Conservation (phyloP, 2,113 vertebrate species). For the Actinemys pallida region DNA sequence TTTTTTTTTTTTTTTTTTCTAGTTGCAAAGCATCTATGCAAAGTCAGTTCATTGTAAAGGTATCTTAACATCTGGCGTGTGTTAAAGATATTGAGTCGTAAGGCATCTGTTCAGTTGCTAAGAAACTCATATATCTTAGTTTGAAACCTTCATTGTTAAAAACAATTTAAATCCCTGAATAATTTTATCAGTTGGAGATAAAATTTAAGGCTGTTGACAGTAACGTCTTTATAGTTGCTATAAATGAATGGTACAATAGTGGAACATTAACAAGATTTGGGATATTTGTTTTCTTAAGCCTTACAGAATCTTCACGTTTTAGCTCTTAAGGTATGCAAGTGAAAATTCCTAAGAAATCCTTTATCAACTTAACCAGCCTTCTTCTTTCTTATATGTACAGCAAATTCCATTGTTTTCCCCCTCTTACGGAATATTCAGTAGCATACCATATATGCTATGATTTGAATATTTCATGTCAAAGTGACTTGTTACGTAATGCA, state of each 20-base stretch:
- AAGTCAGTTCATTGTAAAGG: background rate
- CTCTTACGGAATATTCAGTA: background rate
- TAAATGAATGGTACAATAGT: background rate
- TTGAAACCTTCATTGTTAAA: conserved; percentile 14
- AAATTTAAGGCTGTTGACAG: conserved; percentile 1
- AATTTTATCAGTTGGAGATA: conserved; percentile 20
- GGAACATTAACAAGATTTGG: background rate
- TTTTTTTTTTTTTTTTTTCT: conserved; percentile 13
- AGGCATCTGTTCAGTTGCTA: background rate
- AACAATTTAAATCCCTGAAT: background rate
- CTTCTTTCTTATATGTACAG: background rate
- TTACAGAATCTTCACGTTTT: background rate
- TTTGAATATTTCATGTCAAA: background rate
- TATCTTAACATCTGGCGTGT: background rate
- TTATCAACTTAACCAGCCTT: background rate
- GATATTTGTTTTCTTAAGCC: conserved; percentile 1
- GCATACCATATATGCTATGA: background rate
- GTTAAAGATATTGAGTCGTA: background rate
- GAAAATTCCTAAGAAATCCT: accelerated
- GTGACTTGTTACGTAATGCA: background rate
- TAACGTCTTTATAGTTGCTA: background rate
- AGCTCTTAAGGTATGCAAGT: background rate
- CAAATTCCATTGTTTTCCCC: background rate
- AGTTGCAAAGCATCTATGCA: background rate
- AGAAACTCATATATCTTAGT: background rate